These are phyloP conservation scores for Xenentodon cancila DNA, from an alignment of 2,797 vertebrate genomes.

Conservation along the genomic window DNA sequence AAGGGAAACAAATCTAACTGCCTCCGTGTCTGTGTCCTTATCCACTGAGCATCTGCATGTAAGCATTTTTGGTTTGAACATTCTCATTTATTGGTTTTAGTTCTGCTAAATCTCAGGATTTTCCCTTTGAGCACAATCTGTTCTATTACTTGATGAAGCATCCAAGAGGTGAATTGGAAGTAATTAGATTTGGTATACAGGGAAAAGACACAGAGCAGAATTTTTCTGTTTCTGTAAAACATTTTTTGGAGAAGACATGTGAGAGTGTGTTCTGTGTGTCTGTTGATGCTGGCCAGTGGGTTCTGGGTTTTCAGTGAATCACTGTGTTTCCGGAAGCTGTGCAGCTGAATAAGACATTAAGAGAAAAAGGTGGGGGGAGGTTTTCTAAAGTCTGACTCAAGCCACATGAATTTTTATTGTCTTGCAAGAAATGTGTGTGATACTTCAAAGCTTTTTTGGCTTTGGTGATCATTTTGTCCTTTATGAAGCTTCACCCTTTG, in stretches of 20 bases:
- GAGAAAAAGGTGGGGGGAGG: not conserved
- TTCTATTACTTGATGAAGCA: conserved; percentile 72
- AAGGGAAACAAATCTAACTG: conserved; percentile 14
- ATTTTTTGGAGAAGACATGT: conserved; percentile 23
- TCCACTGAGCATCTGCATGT: not conserved
- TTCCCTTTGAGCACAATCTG: conserved; percentile 46
- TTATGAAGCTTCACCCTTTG: conserved; percentile 1
- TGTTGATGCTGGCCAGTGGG: conserved; percentile 23
- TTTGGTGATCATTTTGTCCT: conserved; percentile 11
- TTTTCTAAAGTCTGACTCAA: conserved; percentile 30
- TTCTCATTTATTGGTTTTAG: conserved; percentile 31
- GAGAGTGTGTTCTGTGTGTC: conserved; percentile 11
- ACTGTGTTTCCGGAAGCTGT: conserved; percentile 54
- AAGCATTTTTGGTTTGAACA: conserved; percentile 15
- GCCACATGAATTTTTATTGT: conserved; percentile 14
- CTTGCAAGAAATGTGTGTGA: conserved; percentile 22
- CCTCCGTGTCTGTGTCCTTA: not conserved
- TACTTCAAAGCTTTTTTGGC: conserved; percentile 1
- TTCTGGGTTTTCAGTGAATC: conserved; percentile 54
- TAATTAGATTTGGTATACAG: conserved; percentile 75
- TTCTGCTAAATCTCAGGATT: conserved; percentile 26
- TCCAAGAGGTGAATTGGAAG: conserved; percentile 67
- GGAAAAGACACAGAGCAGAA: conserved; percentile 59
- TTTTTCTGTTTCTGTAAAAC: conserved; percentile 50
- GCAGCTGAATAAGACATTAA: conserved; percentile 51